Evolutionary conservation across 1,140 invertebrate species (phyloP), one percentile per base, ranked within the genome.

Genomic region (Drosophila nebulosa): DNA sequence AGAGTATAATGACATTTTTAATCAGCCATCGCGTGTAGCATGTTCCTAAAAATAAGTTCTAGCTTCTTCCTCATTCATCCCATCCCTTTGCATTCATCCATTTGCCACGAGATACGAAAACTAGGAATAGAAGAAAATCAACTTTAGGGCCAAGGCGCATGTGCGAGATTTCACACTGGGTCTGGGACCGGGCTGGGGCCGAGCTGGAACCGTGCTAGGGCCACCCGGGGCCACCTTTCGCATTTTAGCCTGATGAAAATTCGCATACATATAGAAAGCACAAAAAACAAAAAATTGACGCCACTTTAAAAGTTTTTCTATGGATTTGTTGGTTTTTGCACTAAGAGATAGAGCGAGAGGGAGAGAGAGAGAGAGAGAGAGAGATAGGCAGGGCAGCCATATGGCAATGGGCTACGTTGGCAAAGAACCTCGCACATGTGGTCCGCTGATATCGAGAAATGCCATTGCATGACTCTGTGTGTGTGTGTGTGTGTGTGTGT

Each of bases 111-210:
- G 18, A 10, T 21, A 3, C 7, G 7, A 46, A 46, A 46, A 46
- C 39, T 46, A 46, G 39, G 39, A 46, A 46, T 46, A 46, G 39
- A 16, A 46, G 39, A 46, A 46, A 55, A 30, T 55, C 9, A 22
- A 55, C 27, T 32, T 55, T 55, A 16, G 16, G 52, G 10, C 7
- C 35, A 62, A 1, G 70, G 79, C 84, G 79, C 85, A 89, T 89
- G 84, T 74, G 63, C 79, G 39, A 62, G 51, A 42, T 68, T 67
- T 69, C 59, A 36, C 51, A 62, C 51, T 18, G 39, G 39, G 14
- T 7, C 14, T 2, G 1, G 39, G 39, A 9, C 12, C 14, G 14
- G 36, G 16, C 39, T 3, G 35, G 4, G 12, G 4, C 35, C n/a
- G 21, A n/a, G 9, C 50, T 26, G 30, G n/a, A n/a, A n/a, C n/a